phyloP scores from a whole-genome alignment of 2,888 invertebrate genomes.

The Isoperla grammatica region DNA sequence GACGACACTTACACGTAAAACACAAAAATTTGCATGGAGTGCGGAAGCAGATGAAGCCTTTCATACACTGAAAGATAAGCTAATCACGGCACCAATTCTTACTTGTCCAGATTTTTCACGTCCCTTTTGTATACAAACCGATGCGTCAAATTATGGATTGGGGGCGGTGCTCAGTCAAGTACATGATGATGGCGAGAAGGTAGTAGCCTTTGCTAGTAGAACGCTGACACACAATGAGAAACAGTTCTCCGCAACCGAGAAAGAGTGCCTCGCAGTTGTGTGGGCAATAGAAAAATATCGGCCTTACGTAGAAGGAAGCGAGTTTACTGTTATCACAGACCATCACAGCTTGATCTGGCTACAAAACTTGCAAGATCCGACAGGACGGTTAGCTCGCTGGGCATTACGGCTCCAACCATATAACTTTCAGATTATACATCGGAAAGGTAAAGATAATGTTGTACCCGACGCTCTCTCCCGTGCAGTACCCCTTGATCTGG shows the following conservation, averaged over 20 bases:
- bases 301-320: constrained; percentile 17
- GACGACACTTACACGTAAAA: constrained; percentile 16
- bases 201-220: constrained; percentile 12
- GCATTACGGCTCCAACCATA: constrained; percentile 33
- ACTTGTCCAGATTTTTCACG: constrained; percentile 31
- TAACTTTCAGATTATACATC: constrained; percentile 35
- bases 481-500: not conserved
- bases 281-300: constrained; percentile 20
- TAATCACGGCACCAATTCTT: constrained; percentile 31
- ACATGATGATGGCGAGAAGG: constrained; percentile 26
- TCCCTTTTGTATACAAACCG: constrained; percentile 31
- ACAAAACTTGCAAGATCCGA: constrained; percentile 7
- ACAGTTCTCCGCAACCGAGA: constrained; percentile 7
- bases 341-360: constrained; percentile 14
- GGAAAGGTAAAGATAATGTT: constrained; percentile 33
- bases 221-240: constrained; percentile 1
- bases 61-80: constrained; percentile 8
- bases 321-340: constrained; percentile 15
- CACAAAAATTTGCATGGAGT: not conserved
- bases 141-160: constrained; percentile 35
- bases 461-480: constrained; percentile 38
- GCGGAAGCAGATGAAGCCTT: constrained; percentile 25
- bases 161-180: constrained; percentile 34
- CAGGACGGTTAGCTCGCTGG: constrained; percentile 14
- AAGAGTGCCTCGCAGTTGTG: constrained; percentile 13